Evolutionary conservation across 2,888 invertebrate genomes (phyloP), one percentile per base, ranked within the genome.

Genomic region (Stenolophus ochropezus): DNA sequence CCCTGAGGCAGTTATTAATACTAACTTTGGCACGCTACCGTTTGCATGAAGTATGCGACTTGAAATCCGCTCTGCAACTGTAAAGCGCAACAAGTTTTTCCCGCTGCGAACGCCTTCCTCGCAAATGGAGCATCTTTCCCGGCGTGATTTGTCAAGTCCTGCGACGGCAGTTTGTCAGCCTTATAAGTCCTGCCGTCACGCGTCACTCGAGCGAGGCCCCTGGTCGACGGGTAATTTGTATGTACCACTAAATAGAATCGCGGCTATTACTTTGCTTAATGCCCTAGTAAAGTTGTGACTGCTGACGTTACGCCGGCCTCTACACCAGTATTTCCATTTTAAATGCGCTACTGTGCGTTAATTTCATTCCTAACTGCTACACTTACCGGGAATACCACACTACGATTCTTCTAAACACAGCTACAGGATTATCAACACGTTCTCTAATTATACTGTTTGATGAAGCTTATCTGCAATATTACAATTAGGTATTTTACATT

Each of bases 211-310:
- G 21, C 27, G 25, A 1, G 20, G 16, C 6, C 11, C 33, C 21
- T 20, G 21, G 20, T 21, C 58, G 58, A 18, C 27, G n/a, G 16
- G 61, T 79, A 79, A 79, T 81, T 81, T 81, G 80, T 81, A 81
- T 74, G 80, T 81, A 73, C 71, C 74, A 81, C 80, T 53, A 81
- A 81, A 81, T 81, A 49, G 80, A 81, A 81, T 81, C 80, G 51
- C 74, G 18, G 58, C 80, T 81, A 81, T 81, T 81, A 81, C 23
- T 81, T 81, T 58, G 53, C 27, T 81, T 81, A 81, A 81, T 81
- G 73, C 21, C 61, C 58, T 73, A 73, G 80, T 81, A 81, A 81
- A 81, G 73, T 74, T 81, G 80, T 74, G 74, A 58, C 80, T 73
- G 58, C 25, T 73, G 74, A 58, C 73, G 33, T 79, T 69, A 61